Base-by-base conservation (phyloP, 2,888 invertebrate species). In the Acleris holmiana region DNA sequence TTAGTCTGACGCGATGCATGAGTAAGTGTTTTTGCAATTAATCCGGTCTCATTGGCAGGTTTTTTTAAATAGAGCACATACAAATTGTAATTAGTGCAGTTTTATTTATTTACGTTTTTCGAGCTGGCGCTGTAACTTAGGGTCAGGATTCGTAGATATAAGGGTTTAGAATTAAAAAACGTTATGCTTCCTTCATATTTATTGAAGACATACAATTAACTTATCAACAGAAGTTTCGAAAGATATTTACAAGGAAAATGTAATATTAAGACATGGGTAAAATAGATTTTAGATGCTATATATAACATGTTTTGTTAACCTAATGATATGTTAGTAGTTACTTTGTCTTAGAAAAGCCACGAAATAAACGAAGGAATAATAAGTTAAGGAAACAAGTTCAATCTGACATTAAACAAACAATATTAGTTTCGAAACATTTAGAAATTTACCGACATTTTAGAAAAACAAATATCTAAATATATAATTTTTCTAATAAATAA, bases 161-260 rank as follows among this genome's bases (percentile, higher is more conserved):
- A 47, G 35, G 55, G 10, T 53, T 57, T 19, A 60, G 67, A 72
- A 72, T 74, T 70, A 76, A 68, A 75, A 67, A 68, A 44, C n/a
- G 71, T 66, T 66, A 29, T 51, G 65, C 59, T 79, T 80, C 74
- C 74, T 78, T 83, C 76, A 79, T 85, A 83, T 89, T 90, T 88
- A 91, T 91, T 89, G 88, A 91, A 91, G 91, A 90, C 83, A 83
- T 89, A 89, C 86, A 83, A 86, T 89, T 88, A 90, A 90, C 88
- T 86, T 88, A 90, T 85, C 82, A 76, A 90, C 89, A 85, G 81
- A 79, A 89, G 84, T 83, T 85, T 81, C 74, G 82, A 82, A 89
- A 86, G 85, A 88, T 91, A 91, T 91, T 89, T 91, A 91, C 91
- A 91, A 77, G 84, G 83, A 82, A 80, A 55, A 80, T 83, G 76